phyloP scores from a whole-genome alignment of 2,113 vertebrate genomes.

The Alexandromys fortis region DNA sequence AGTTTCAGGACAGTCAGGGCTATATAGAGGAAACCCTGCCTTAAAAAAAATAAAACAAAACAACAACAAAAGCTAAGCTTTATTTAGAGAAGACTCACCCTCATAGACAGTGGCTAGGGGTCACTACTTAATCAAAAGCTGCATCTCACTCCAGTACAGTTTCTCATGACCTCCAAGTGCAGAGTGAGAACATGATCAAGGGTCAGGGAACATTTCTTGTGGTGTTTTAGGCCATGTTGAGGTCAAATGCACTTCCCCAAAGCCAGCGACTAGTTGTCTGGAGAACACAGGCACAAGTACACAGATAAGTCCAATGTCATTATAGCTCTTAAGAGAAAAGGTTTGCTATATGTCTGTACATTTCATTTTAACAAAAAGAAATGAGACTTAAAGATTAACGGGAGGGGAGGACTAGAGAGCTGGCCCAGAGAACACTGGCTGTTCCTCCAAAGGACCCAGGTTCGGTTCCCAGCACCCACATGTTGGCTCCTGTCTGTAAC shows the following conservation, averaged over 20 bases:
- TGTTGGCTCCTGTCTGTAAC: background rate
- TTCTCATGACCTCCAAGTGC: background rate
- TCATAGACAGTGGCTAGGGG: background rate
- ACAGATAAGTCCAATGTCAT: background rate
- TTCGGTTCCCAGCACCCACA: background rate
- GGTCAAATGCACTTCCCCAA: background rate
- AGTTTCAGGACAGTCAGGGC: background rate
- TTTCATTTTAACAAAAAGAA: background rate
- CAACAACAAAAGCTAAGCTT: background rate
- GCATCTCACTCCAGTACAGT: background rate
- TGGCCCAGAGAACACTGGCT: background rate
- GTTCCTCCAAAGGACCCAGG: too few relatives aligned
- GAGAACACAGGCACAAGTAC: background rate
- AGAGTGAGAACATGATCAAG: background rate
- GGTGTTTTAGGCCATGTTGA: background rate
- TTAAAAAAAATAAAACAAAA: background rate
- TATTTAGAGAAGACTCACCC: background rate
- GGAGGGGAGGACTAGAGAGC: background rate
- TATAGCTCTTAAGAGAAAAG: background rate
- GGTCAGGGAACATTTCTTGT: background rate
- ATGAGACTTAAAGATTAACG: background rate
- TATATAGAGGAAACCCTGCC: background rate
- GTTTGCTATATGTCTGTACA: background rate
- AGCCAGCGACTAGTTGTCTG: background rate
- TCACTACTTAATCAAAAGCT: background rate